phyloP scores from a whole-genome alignment of 2,797 vertebrate genomes.

The Tokudaia muenninki region DNA sequence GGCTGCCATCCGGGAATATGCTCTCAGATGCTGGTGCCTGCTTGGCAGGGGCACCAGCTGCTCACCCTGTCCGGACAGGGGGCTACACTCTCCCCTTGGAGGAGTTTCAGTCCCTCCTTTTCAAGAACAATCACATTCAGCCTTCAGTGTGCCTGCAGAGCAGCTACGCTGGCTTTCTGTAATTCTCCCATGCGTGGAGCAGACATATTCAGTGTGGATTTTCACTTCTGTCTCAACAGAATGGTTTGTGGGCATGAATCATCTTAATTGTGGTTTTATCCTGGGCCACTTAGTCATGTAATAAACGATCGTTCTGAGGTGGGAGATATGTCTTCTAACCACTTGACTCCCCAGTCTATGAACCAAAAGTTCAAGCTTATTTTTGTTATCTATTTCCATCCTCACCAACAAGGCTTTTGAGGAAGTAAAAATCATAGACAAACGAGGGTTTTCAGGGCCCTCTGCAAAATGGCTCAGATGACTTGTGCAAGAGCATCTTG shows the following conservation, averaged over 20 bases:
- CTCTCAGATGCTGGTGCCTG: neutral
- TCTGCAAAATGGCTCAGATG: neutral
- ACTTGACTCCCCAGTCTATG: constrained; percentile 56
- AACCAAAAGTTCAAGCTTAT: constrained; percentile 48
- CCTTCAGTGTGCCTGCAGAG: neutral
- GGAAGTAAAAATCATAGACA: neutral
- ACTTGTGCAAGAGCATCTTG: neutral
- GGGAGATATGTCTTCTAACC: constrained; percentile 61
- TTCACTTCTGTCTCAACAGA: constrained; percentile 61
- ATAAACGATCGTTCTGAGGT: constrained; percentile 57
- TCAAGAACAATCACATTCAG: neutral
- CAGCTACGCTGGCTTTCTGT: constrained; percentile 28
- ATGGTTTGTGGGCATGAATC: constrained; percentile 62
- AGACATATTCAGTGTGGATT: constrained; percentile 42
- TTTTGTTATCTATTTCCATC: constrained; percentile 61
- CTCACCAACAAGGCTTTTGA: neutral
- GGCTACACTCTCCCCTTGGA: neutral
- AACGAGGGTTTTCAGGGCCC: neutral
- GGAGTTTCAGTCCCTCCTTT: neutral
- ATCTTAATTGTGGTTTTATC: constrained; percentile 62
- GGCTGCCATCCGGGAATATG: constrained; percentile 8
- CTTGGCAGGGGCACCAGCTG: constrained; percentile 10
- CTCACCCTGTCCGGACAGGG: neutral
- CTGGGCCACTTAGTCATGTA: constrained; percentile 62
- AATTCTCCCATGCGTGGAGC: neutral